Percentiles rank a stretch among this genome's conserved stretches.
Evolutionary conservation across 2,797 vertebrate species (phyloP).

Genomic region (Labeo calbasu): DNA sequence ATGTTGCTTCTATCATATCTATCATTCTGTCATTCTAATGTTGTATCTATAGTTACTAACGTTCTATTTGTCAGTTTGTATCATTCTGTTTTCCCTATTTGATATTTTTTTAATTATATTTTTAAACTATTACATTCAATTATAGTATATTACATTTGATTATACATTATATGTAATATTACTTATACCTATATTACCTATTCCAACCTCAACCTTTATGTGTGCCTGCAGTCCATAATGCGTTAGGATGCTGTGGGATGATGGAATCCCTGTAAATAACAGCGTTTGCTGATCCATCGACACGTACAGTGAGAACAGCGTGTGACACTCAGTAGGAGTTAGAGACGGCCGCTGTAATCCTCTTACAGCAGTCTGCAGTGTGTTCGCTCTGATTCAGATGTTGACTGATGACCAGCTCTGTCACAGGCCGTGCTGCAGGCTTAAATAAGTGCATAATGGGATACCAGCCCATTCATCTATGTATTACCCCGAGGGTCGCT

Average conservation of each 20-base stretch:
- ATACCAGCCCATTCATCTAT: conserved; percentile 9
- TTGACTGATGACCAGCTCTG: conserved; percentile 4
- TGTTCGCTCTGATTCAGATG: neutral
- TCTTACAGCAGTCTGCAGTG: conserved; percentile 66
- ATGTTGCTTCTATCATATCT: no score
- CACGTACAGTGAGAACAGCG: conserved; percentile 39
- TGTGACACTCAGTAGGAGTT: conserved; percentile 64
- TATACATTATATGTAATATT: neutral
- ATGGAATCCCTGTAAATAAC: conserved; percentile 56
- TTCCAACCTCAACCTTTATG: neutral
- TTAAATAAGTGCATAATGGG: conserved; percentile 22
- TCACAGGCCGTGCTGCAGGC: neutral
- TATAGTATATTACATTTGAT: neutral
- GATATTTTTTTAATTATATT: neutral
- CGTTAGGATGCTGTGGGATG: conserved; percentile 28
- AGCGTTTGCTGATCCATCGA: neutral
- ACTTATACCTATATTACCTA: neutral
- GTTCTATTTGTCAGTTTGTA: no score
- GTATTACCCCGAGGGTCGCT: neutral
- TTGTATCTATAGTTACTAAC: no score
- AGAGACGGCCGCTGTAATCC: conserved; percentile 70
- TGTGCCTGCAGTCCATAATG: conserved; percentile 34
- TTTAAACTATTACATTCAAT: no score
- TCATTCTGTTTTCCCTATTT: neutral
- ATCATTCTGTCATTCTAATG: no score